Percentiles rank a stretch among this genome's conserved stretches.
These are phyloP conservation scores for Erpornis zantholeuca DNA, from an alignment of 2,113 vertebrate genomes.

Conservation along the genomic window DNA sequence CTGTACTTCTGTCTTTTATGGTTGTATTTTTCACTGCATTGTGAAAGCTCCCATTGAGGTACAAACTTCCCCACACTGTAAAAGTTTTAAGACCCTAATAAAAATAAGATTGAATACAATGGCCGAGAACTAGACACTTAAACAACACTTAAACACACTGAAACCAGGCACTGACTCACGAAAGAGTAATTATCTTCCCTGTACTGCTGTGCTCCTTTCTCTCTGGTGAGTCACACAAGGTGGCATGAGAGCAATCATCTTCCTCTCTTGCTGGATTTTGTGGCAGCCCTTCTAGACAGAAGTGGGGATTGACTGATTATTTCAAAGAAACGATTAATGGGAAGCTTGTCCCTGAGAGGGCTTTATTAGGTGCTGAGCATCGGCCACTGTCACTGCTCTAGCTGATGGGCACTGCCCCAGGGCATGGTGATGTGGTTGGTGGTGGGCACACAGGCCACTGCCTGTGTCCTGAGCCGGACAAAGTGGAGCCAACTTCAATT, in stretches of 20 bases:
- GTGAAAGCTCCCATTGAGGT: neutral
- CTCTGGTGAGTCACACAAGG: conserved; percentile 17
- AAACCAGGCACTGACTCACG: conserved; percentile 10
- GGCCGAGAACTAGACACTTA: neutral
- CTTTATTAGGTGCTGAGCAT: neutral
- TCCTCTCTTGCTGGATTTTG: neutral
- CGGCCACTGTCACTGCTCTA: neutral
- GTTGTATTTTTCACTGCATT: neutral
- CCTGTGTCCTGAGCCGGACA: neutral
- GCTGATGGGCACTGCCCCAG: neutral
- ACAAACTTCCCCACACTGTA: neutral
- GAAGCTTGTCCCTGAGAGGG: neutral
- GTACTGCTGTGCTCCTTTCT: neutral
- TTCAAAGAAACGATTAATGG: neutral
- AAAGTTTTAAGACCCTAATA: conserved; percentile 27
- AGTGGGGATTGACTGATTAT: neutral
- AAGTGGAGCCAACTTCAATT: neutral
- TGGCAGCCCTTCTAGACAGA: neutral
- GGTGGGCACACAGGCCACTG: neutral
- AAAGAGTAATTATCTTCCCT: neutral
- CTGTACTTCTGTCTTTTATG: neutral
- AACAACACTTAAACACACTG: conserved; percentile 3
- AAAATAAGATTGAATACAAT: conserved; percentile 31
- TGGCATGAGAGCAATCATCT: conserved; percentile 6
- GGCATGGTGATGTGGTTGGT: neutral